These are phyloP conservation scores for Tenodera sinensis DNA, from an alignment of 2,888 invertebrate species.

Conservation along the genomic window DNA sequence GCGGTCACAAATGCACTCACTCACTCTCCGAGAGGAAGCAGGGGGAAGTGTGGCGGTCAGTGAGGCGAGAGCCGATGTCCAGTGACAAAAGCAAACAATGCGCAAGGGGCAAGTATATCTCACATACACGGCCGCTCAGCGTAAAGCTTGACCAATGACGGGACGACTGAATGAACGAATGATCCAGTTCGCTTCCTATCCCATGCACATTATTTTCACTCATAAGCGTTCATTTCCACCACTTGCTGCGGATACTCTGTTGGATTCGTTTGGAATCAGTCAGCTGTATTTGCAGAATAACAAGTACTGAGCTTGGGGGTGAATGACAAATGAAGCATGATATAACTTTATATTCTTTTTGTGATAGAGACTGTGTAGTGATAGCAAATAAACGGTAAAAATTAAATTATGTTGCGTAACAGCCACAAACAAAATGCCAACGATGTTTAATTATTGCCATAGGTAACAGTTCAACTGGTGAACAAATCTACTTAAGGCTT, in stretches of 20 bases:
- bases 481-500: too few species aligned
- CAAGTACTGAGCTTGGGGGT: too few species aligned
- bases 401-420: too few species aligned
- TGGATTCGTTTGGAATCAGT: neutral
- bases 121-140: neutral
- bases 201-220: neutral
- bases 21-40: neutral
- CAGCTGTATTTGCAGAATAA: neutral
- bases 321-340: too few species aligned
- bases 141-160: neutral
- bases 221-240: neutral
- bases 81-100: neutral
- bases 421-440: too few species aligned
- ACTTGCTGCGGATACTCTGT: neutral
- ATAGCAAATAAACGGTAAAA: too few species aligned
- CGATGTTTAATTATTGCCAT: too few species aligned
- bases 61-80: neutral
- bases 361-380: too few species aligned
- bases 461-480: too few species aligned
- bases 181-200: neutral
- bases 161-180: neutral
- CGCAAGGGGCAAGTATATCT: neutral
- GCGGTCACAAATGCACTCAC: neutral
- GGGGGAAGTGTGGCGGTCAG: neutral
- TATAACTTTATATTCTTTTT: too few species aligned